Evolutionary conservation across 2,797 vertebrate species (phyloP).

Genomic region (Malacoctenus gilli): DNA sequence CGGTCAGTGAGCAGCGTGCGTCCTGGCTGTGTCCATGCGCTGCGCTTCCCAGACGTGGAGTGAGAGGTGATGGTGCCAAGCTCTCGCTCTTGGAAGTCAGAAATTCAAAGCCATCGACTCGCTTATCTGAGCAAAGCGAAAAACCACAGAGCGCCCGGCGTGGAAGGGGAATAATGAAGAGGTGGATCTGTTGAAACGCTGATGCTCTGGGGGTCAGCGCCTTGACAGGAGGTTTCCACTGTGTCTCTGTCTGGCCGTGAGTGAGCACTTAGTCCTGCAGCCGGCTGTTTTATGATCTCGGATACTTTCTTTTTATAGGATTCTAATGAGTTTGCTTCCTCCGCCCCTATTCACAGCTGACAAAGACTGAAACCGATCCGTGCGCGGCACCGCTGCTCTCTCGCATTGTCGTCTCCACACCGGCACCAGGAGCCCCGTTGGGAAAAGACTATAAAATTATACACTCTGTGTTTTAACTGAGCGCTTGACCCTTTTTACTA

Average conservation of each 20-base stretch:
- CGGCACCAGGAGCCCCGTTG: constrained; percentile 72
- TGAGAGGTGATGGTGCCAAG: constrained; percentile 18
- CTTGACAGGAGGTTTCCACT: constrained; percentile 56
- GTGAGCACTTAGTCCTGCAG: constrained; percentile 62
- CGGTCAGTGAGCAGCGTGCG: constrained; percentile 47
- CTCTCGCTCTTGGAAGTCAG: constrained; percentile 48
- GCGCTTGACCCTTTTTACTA: constrained; percentile 68
- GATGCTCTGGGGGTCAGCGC: constrained; percentile 52
- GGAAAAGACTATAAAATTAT: constrained; percentile 76
- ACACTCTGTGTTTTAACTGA: constrained; percentile 75
- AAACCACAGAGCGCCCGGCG: constrained; percentile 30
- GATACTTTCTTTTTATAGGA: constrained; percentile 84
- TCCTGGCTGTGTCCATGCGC: constrained; percentile 63
- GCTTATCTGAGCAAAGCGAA: constrained; percentile 14
- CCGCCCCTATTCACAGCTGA: constrained; percentile 82
- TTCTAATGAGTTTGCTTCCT: constrained; percentile 78
- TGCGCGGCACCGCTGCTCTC: constrained; percentile 61
- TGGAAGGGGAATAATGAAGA: constrained; percentile 16
- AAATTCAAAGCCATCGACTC: constrained; percentile 50
- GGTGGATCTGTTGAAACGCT: constrained; percentile 34
- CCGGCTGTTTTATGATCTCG: constrained; percentile 80
- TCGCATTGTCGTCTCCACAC: constrained; percentile 71
- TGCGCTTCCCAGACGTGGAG: constrained; percentile 13
- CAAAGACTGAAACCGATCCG: constrained; percentile 81
- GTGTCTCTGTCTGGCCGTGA: constrained; percentile 64